phyloP scores from a whole-genome alignment of 2,888 invertebrate species.

The Eupithecia dodoneata region DNA sequence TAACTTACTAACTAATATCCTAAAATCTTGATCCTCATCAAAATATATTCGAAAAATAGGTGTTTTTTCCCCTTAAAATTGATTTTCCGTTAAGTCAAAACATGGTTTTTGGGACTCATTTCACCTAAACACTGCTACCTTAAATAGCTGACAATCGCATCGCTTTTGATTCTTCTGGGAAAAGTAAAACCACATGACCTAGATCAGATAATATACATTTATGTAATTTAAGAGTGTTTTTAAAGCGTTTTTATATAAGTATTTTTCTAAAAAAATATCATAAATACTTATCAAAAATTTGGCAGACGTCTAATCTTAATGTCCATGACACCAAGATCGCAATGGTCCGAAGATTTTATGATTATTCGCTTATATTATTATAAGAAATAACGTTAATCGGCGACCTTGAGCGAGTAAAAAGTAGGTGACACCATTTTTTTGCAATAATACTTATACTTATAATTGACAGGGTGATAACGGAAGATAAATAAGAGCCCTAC shows the following conservation, averaged over 20 bases:
- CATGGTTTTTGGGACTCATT: too few relatives aligned
- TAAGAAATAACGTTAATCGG: constrained; percentile 59
- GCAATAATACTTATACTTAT: constrained; percentile 57
- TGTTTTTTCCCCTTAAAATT: too few relatives aligned
- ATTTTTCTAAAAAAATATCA: background rate
- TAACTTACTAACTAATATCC: too few relatives aligned
- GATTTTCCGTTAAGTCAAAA: too few relatives aligned
- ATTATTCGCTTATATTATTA: constrained; percentile 62
- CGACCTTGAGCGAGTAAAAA: constrained; percentile 77
- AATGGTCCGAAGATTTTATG: constrained; percentile 59
- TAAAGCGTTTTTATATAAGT: too few relatives aligned
- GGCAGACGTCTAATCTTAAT: constrained; percentile 51
- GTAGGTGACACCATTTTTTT: constrained; percentile 74
- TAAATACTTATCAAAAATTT: background rate
- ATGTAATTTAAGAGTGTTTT: background rate
- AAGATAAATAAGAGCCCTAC: constrained; percentile 61
- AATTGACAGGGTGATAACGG: constrained; percentile 56
- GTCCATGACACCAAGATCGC: constrained; percentile 73
- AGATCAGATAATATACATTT: background rate
- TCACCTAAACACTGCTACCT: too few relatives aligned
- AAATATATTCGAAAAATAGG: too few relatives aligned
- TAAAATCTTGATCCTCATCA: too few relatives aligned
- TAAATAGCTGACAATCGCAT: background rate
- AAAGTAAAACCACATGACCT: too few relatives aligned
- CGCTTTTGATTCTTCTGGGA: background rate